A percentile compares a stretch with the other conserved stretches of the same genome.
Evolutionary conservation across 2,113 vertebrate genomes (phyloP).

Genomic region (Poeciliopsis prolifica): DNA sequence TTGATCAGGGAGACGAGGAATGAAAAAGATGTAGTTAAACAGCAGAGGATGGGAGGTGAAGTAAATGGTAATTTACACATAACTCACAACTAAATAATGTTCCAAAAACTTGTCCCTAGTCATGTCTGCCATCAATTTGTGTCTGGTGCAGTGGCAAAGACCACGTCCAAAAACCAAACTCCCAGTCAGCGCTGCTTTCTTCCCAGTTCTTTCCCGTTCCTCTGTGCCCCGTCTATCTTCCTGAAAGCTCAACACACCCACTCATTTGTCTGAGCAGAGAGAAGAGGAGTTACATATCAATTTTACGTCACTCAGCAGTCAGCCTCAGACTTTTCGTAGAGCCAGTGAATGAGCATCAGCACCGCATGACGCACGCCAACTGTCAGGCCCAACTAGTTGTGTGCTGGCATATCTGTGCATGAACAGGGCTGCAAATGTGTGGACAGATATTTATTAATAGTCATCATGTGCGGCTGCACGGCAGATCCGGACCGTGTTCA

Average conservation of each 20-base stretch:
- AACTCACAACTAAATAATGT: neutral
- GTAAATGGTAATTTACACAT: neutral
- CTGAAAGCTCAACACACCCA: slow-evolving; percentile 70
- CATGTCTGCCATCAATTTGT: neutral
- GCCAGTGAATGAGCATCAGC: slow-evolving; percentile 67
- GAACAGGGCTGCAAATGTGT: slow-evolving; percentile 9
- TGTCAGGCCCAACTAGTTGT: slow-evolving; percentile 47
- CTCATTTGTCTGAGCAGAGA: slow-evolving; percentile 70
- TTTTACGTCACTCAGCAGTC: slow-evolving; percentile 76
- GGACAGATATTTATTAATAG: slow-evolving; percentile 10
- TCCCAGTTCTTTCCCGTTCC: slow-evolving; percentile 35
- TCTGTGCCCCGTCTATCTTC: slow-evolving; percentile 42
- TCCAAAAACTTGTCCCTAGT: slow-evolving; percentile 20
- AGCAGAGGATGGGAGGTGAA: neutral
- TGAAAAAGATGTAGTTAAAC: slow-evolving; percentile 15
- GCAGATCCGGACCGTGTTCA: neutral
- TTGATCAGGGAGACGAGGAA: slow-evolving; percentile 22
- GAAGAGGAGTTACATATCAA: slow-evolving; percentile 73
- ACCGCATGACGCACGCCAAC: slow-evolving; percentile 73
- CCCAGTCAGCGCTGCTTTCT: slow-evolving; percentile 18
- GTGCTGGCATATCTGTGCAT: slow-evolving; percentile 13
- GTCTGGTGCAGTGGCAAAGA: neutral
- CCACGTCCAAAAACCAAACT: slow-evolving; percentile 4
- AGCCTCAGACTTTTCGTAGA: slow-evolving; percentile 69
- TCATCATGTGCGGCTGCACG: neutral